Conservation (phyloP, 1,140 invertebrate genomes). For the Drosophila takahashii region DNA sequence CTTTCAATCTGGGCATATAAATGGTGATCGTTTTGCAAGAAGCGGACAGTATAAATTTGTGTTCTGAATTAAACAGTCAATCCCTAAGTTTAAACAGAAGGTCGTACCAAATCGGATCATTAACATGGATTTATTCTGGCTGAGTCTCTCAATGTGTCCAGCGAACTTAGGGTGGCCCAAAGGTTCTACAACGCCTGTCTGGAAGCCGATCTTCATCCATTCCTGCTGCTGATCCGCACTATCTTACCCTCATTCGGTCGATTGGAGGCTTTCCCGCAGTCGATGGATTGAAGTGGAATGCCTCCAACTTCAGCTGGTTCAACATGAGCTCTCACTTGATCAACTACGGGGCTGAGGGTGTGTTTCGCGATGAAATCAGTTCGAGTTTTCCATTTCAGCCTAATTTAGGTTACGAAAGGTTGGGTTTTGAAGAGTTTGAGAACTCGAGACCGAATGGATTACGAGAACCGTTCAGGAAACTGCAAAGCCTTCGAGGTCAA, state of each 20-base stretch:
- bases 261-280: slow-evolving; percentile 75
- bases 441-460: not conserved
- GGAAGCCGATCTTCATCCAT: slow-evolving; percentile 50
- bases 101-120: too few species aligned
- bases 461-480: slow-evolving; percentile 25
- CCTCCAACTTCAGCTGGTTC: slow-evolving; percentile 62
- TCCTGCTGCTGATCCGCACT: slow-evolving; percentile 53
- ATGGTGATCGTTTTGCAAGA: too few species aligned
- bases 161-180: slow-evolving; percentile 56
- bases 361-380: slow-evolving; percentile 17
- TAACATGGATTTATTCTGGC: slow-evolving; percentile 9
- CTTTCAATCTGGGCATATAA: too few species aligned
- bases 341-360: slow-evolving; percentile 52
- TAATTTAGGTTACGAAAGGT: too few species aligned
- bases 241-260: slow-evolving; percentile 60
- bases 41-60: too few species aligned
- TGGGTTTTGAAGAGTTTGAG: not conserved
- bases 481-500: too few species aligned
- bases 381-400: too few species aligned
- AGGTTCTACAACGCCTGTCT: slow-evolving; percentile 64
- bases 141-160: slow-evolving; percentile 35
- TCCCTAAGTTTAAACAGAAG: too few species aligned
- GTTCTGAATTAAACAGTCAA: too few species aligned
- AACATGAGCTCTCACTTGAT: slow-evolving; percentile 28
- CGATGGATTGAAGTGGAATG: slow-evolving; percentile 51